A percentile compares a stretch with the other conserved stretches of the same genome.
Conservation (phyloP, 2,797 vertebrate genomes). For the Carapus acus region DNA sequence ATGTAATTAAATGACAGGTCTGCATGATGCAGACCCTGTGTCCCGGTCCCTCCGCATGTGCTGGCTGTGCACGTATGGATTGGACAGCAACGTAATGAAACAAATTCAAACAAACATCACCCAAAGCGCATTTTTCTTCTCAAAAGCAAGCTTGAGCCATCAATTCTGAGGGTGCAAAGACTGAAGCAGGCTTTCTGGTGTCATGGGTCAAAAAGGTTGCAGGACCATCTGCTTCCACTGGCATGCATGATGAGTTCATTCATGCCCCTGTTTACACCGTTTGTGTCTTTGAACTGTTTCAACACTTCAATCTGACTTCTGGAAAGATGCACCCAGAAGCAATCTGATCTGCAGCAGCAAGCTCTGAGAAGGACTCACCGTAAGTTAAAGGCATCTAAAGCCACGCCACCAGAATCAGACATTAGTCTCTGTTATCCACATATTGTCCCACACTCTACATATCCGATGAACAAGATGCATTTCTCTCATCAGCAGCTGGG, state of each 20-base stretch:
- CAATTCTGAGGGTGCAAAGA: background rate
- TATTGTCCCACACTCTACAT: no score
- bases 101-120: no score
- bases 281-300: background rate
- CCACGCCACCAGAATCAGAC: no score
- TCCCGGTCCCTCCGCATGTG: background rate
- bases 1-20: slow-evolving; percentile 66
- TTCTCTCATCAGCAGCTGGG: no score
- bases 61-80: background rate
- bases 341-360: no score
- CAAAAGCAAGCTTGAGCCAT: background rate
- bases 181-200: slow-evolving; percentile 4
- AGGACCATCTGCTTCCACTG: slow-evolving; percentile 21
- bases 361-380: no score
- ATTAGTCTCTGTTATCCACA: no score
- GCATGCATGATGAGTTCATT: slow-evolving; percentile 14
- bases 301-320: no score
- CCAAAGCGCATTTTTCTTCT: no score
- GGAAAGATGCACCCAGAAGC: no score
- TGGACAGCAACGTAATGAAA: background rate
- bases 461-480: no score
- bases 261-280: background rate
- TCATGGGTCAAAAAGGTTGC: background rate
- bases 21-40: slow-evolving; percentile 34
- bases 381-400: no score